Evolutionary conservation across 2,797 vertebrate species (phyloP).

Genomic region (Sciurus vulgaris): DNA sequence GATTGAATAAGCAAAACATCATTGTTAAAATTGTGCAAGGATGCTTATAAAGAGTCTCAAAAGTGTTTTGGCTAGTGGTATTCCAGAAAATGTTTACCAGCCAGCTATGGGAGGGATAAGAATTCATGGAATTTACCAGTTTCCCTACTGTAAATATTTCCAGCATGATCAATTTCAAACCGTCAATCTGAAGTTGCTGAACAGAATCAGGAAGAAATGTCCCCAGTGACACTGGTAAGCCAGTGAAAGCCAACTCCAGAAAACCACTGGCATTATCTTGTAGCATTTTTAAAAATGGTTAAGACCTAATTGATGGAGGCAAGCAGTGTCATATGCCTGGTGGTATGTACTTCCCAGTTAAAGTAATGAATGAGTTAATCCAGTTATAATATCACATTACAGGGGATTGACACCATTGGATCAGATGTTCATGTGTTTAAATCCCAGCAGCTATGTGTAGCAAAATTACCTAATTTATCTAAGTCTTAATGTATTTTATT

Average conservation of each 20-base stretch:
- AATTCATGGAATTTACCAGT: background rate
- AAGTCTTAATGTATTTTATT: background rate
- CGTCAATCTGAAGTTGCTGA: background rate
- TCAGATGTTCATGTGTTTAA: background rate
- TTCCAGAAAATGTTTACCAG: background rate
- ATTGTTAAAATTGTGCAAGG: slow-evolving; percentile 3
- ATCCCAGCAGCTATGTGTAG: background rate
- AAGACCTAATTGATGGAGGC: background rate
- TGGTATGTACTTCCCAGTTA: background rate
- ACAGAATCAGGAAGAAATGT: background rate
- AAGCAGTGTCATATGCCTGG: background rate
- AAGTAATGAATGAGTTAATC: background rate
- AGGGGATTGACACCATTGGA: background rate
- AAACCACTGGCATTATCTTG: background rate
- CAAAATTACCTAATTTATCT: slow-evolving; percentile 24
- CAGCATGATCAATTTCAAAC: background rate
- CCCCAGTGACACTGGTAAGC: background rate
- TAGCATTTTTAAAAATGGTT: background rate
- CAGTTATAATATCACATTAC: background rate
- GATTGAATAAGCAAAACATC: background rate
- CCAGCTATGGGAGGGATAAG: background rate
- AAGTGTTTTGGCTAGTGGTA: background rate
- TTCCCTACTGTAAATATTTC: background rate
- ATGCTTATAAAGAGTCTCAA: background rate
- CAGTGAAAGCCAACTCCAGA: background rate